phyloP scores from a whole-genome alignment of 92 coral and sea anemone species.

The Parazoanthus atlanticus region DNA sequence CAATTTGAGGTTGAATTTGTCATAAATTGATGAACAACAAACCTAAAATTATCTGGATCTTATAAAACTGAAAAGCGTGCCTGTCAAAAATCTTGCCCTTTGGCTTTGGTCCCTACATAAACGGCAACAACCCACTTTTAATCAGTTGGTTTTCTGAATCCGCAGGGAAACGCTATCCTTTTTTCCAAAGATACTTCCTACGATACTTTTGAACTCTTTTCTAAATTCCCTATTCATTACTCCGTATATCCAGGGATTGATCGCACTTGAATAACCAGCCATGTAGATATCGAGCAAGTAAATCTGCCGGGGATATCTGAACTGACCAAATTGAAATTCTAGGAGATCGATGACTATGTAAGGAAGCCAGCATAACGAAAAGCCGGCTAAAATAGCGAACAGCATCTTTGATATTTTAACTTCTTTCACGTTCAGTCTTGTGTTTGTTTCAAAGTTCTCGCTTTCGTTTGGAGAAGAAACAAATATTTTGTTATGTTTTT shows the following conservation, averaged over 20 bases:
- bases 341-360: neutral
- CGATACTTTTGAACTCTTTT: neutral
- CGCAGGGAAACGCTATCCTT: neutral
- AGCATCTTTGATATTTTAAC: slow-evolving; percentile 7
- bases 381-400: slow-evolving; percentile 2
- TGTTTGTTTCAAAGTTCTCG: neutral
- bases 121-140: neutral
- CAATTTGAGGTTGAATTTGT: too few species aligned
- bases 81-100: neutral
- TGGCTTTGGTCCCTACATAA: neutral
- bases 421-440: slow-evolving; percentile 6
- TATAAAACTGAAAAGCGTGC: too few species aligned
- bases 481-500: slow-evolving; percentile 21
- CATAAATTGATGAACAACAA: too few species aligned
- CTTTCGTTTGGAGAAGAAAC: neutral
- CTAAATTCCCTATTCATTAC: slow-evolving; percentile 15
- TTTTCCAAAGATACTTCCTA: neutral
- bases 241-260: slow-evolving; percentile 29
- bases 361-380: slow-evolving; percentile 17
- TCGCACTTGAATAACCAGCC: slow-evolving; percentile 25
- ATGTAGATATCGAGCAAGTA: slow-evolving; percentile 20
- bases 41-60: too few species aligned
- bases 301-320: neutral
- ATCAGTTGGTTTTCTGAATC: neutral
- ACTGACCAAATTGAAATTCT: slow-evolving; percentile 9